These are phyloP conservation scores for Eilema sororculum DNA, from an alignment of 2,888 invertebrate genomes.

Conservation along the genomic window DNA sequence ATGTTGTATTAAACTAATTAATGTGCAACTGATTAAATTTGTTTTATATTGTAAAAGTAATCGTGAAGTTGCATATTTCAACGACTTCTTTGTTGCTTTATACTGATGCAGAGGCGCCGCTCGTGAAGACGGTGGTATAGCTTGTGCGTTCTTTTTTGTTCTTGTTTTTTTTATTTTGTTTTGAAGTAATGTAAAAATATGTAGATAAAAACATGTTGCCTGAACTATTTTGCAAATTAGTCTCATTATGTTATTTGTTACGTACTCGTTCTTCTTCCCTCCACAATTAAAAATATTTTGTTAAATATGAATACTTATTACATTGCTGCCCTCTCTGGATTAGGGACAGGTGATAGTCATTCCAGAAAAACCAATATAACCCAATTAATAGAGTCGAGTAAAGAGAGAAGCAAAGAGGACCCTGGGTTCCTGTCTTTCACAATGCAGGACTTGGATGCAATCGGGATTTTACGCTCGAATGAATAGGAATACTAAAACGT, in stretches of 20 bases:
- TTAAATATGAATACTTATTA: too few species aligned
- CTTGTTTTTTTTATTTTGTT: neutral
- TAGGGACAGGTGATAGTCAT: neutral
- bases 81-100: neutral
- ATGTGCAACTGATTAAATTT: constrained; percentile 14
- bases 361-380: neutral
- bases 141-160: neutral
- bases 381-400: too few species aligned
- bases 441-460: too few species aligned
- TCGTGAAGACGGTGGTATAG: neutral
- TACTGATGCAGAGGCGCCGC: constrained; percentile 3
- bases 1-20: constrained; percentile 34
- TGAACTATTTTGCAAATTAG: too few species aligned
- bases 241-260: too few species aligned
- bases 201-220: neutral
- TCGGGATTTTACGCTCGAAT: too few species aligned
- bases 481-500: too few species aligned
- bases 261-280: too few species aligned
- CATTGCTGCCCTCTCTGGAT: neutral
- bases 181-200: neutral
- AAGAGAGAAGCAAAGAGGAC: too few species aligned
- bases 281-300: too few species aligned
- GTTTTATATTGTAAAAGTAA: neutral
- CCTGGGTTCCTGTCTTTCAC: too few species aligned
- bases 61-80: neutral